Percentiles rank a stretch among this genome's conserved stretches.
These are phyloP conservation scores for Chamaetylas fuelleborni DNA, from an alignment of 2,113 vertebrate species.

Conservation along the genomic window DNA sequence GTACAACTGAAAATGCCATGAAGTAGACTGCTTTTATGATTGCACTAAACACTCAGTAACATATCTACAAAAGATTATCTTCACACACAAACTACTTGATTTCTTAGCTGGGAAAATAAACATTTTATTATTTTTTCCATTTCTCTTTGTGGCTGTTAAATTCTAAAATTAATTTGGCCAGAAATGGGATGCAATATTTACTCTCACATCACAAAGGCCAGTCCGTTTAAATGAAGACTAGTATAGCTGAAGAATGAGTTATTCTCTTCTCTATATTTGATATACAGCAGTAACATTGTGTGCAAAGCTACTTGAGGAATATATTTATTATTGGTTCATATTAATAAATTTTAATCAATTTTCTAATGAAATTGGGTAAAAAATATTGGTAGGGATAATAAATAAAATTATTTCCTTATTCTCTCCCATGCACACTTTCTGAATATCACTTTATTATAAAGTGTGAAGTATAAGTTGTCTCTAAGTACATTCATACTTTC, in stretches of 20 bases:
- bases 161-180: not conserved
- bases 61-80: not conserved
- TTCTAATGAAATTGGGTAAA: not conserved
- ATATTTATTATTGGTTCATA: not conserved
- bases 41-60: not conserved
- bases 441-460: not conserved
- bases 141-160: not conserved
- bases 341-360: not conserved
- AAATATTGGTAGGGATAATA: not conserved
- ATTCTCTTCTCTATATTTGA: not conserved
- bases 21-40: not conserved
- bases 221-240: not conserved
- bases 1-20: not conserved
- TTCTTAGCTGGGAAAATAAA: not conserved
- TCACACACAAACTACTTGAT: not conserved
- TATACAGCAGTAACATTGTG: not conserved
- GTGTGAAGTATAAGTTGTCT: not conserved
- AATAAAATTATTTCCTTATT: not conserved
- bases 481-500: not conserved
- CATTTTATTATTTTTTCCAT: not conserved
- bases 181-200: not conserved
- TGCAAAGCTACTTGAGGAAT: not conserved
- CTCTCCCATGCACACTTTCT: accelerated
- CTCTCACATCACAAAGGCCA: not conserved
- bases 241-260: not conserved